Percentiles rank a stretch among this genome's conserved stretches.
phyloP scores from a whole-genome alignment of 2,888 invertebrate genomes.

The Halictus ligatus region DNA sequence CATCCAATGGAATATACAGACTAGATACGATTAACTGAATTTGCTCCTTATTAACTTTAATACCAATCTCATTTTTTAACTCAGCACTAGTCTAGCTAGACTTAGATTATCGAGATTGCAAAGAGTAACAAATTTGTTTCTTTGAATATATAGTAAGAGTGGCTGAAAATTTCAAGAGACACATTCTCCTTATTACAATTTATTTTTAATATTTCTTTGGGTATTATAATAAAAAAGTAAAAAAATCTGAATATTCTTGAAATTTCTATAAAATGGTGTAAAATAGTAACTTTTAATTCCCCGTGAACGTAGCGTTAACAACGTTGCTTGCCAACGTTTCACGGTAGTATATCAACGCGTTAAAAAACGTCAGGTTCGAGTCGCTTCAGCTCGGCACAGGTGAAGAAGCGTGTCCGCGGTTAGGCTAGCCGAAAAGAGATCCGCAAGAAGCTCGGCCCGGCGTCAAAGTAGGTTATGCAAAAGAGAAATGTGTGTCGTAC shows the following conservation, averaged over 20 bases:
- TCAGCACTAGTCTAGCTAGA: too few relatives aligned
- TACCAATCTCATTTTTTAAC: not conserved
- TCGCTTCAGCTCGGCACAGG: not conserved
- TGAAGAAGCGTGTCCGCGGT: not conserved
- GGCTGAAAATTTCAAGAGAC: not conserved
- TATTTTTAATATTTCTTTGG: too few relatives aligned
- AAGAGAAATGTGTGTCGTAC: slow-evolving; percentile 32
- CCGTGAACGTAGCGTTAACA: not conserved
- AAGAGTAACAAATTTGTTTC: too few relatives aligned
- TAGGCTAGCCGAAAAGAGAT: not conserved
- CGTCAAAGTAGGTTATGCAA: slow-evolving; percentile 18
- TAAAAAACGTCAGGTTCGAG: not conserved
- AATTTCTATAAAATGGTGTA: not conserved
- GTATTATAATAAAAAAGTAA: too few relatives aligned
- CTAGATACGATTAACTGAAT: not conserved
- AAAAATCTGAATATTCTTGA: too few relatives aligned
- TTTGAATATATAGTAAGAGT: too few relatives aligned
- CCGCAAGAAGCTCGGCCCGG: not conserved
- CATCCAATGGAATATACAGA: not conserved
- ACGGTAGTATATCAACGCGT: not conserved
- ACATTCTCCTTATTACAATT: not conserved
- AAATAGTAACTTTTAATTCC: not conserved
- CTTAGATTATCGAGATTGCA: too few relatives aligned
- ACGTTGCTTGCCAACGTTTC: not conserved
- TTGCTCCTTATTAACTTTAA: not conserved